Base-by-base conservation (phyloP, 2,888 invertebrate genomes). In the Drosophila cyrtoloma region DNA sequence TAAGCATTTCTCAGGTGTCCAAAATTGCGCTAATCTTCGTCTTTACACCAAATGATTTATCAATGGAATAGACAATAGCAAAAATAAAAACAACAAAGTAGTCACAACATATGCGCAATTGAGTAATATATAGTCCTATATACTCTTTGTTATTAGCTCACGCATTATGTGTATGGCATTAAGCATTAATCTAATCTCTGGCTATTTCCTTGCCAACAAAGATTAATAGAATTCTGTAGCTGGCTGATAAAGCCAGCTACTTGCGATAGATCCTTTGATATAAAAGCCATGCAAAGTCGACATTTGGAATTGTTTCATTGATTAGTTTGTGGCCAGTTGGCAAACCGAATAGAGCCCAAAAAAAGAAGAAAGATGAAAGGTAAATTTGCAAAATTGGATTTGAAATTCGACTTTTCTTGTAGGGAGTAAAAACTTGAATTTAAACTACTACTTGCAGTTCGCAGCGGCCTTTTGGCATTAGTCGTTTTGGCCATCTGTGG, bases 161-260 rank as follows among this genome's bases (percentile, higher is more conserved):
- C 39, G 56, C 55, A 32, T 35, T 58, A 37, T 28, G 51, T 35
- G 26, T 22, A 5, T 60, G 62, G 52, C 33, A 35, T 67, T 57
- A 26, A 0, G 30, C 7, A 1, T 37, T 77, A 69, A 79, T 79
- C 80, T 78, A 75, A 77, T 77, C 77, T 62, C n/a, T 56, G 42
- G 63, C 57, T 28, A 55, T 47, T 71, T 79, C 66, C 68, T 37
- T n/a, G n/a, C 22, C 39, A 60, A 47, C 68, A 56, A 64, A 61
- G 61, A 64, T 58, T 61, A 50, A 63, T 56, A 37, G 47, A 42
- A 39, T 65, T 62, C 69, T 19, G 42, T 52, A 65, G 55, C 2
- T 37, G 30, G 12, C 64, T 75, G 55, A 35, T 37, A 26, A 56
- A 53, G 37, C 28, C 19, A 12, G 32, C 22, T 22, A 3, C 22